Percentiles rank a stretch among this genome's conserved stretches.
phyloP scores from a whole-genome alignment of 2,113 vertebrate genomes.

The Salvelinus sp. region DNA sequence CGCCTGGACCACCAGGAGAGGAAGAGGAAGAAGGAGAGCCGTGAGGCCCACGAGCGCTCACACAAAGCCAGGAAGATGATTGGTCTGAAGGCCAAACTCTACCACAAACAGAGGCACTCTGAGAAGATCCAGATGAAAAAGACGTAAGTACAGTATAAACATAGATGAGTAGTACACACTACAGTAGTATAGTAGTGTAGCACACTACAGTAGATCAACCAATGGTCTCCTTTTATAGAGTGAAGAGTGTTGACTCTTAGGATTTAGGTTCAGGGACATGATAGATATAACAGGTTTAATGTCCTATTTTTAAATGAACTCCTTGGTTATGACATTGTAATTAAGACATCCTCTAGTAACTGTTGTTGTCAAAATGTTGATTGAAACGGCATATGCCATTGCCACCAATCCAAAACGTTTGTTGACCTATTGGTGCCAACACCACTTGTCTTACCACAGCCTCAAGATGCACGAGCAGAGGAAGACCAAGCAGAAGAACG shows the following conservation, averaged over 20 bases:
- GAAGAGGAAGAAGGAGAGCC: slow-evolving; percentile 94
- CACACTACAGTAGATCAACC: too few relatives aligned
- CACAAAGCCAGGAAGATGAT: slow-evolving; percentile 96
- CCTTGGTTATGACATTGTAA: too few relatives aligned
- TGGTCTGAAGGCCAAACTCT: slow-evolving; percentile 95
- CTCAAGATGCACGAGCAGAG: slow-evolving; percentile 99
- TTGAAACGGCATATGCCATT: too few relatives aligned
- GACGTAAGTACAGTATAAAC: slow-evolving; percentile 80
- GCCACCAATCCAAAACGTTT: background rate
- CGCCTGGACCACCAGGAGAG: slow-evolving; percentile 95
- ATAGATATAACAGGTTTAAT: too few relatives aligned
- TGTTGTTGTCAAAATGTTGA: too few relatives aligned
- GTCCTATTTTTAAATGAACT: too few relatives aligned
- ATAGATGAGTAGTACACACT: too few relatives aligned
- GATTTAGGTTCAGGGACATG: too few relatives aligned
- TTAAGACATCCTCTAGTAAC: too few relatives aligned
- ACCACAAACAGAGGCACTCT: slow-evolving; percentile 93
- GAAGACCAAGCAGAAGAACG: slow-evolving; percentile 92
- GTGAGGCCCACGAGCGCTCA: slow-evolving; percentile 89
- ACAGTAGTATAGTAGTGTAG: too few relatives aligned
- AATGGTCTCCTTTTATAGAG: too few relatives aligned
- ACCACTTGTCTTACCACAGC: slow-evolving; percentile 63
- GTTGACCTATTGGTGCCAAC: background rate
- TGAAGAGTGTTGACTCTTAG: too few relatives aligned
- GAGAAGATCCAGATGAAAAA: slow-evolving; percentile 99